Percentiles rank a stretch among this genome's conserved stretches.
Evolutionary conservation across 2,797 vertebrate genomes (phyloP).

Genomic region (Pangasius mekongensis): DNA sequence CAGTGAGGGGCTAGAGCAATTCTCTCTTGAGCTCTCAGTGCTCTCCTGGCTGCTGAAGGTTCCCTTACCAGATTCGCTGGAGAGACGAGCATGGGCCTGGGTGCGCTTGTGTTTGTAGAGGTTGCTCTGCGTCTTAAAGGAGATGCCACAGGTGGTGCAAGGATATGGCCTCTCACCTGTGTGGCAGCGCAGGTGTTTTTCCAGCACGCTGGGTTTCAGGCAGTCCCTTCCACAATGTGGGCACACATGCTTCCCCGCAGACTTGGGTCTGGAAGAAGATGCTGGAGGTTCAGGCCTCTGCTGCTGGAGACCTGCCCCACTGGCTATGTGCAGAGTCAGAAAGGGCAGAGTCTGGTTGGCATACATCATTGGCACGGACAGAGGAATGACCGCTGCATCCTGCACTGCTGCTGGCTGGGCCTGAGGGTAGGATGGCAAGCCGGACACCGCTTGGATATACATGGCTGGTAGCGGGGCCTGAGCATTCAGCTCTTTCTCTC

Average conservation of each 20-base stretch:
- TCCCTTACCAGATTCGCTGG: conserved; percentile 78
- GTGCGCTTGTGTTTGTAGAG: conserved; percentile 94
- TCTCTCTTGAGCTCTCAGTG: conserved; percentile 69
- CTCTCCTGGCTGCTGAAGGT: conserved; percentile 72
- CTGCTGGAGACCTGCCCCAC: conserved; percentile 78
- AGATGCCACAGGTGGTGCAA: conserved; percentile 88
- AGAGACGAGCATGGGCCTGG: conserved; percentile 87
- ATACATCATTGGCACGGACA: conserved; percentile 68
- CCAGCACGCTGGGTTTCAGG: conserved; percentile 93
- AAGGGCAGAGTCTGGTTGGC: conserved; percentile 79
- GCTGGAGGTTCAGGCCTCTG: conserved; percentile 63
- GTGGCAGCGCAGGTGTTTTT: conserved; percentile 96
- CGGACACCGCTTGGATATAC: conserved; percentile 83
- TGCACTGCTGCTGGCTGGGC: conserved; percentile 67
- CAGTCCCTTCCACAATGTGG: conserved; percentile 92
- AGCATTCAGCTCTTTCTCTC: conserved; percentile 72
- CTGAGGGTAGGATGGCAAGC: conserved; percentile 71
- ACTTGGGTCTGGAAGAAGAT: conserved; percentile 76
- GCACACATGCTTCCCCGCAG: conserved; percentile 86
- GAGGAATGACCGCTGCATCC: conserved; percentile 66
- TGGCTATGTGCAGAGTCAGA: conserved; percentile 83
- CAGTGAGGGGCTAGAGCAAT: conserved; percentile 61
- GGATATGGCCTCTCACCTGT: conserved; percentile 95
- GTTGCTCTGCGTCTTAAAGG: conserved; percentile 98
- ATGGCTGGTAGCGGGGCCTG: conserved; percentile 78